Percentiles rank a stretch among this genome's conserved stretches.
phyloP scores from a whole-genome alignment of 2,888 invertebrate species.

The Orthonychiurus folsomi region DNA sequence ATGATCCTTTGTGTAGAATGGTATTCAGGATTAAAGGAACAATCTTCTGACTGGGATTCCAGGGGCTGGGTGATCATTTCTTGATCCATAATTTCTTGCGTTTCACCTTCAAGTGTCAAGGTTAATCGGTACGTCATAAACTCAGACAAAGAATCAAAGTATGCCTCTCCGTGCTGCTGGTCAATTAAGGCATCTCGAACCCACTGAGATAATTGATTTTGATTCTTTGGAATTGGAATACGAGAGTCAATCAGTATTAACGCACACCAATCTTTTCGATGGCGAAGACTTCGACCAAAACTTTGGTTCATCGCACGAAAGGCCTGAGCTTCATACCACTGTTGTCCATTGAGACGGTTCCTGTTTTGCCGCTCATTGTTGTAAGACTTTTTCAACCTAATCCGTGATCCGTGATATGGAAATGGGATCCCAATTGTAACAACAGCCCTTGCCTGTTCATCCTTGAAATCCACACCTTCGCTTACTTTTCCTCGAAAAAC shows the following conservation, averaged over 20 bases:
- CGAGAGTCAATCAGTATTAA: conserved; percentile 29
- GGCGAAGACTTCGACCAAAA: conserved; percentile 35
- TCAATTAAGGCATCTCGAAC: conserved; percentile 12
- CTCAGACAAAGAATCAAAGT: not conserved
- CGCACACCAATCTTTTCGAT: conserved; percentile 32
- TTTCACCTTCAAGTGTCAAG: not conserved
- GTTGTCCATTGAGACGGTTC: conserved; percentile 18
- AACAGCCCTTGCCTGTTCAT: conserved; percentile 36
- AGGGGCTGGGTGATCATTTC: not conserved
- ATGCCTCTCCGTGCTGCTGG: not conserved
- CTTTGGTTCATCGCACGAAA: conserved; percentile 35
- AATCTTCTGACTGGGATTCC: no score
- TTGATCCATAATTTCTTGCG: not conserved
- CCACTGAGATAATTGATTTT: conserved; percentile 22
- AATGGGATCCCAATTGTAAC: conserved; percentile 34
- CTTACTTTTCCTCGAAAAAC: conserved; percentile 33
- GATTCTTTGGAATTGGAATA: conserved; percentile 13
- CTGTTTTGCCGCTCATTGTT: conserved; percentile 12
- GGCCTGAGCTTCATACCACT: conserved; percentile 33
- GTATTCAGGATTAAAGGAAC: no score
- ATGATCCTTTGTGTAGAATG: no score
- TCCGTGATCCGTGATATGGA: conserved; percentile 9
- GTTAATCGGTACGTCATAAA: not conserved
- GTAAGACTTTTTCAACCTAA: conserved; percentile 23
- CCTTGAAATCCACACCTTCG: conserved; percentile 37